Evolutionary conservation across 2,888 invertebrate genomes (phyloP).

Genomic region (Corbicula japonica): DNA sequence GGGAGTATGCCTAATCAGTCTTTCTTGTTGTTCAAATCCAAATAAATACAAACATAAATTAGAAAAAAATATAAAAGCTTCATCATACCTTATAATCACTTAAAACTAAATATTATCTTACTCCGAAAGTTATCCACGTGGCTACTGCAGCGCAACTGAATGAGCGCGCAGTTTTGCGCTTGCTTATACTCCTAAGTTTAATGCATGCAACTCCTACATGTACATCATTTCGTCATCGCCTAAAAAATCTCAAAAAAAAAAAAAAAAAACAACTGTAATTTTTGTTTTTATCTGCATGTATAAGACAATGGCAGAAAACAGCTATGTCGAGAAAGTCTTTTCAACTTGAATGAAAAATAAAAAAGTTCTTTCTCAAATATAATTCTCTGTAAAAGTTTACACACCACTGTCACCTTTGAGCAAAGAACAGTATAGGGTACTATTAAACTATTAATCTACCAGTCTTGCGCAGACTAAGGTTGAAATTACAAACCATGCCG

Average conservation of each 20-base stretch:
- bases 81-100: neutral
- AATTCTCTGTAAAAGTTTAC: neutral
- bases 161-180: neutral
- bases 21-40: too few relatives aligned
- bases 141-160: neutral
- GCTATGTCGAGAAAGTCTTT: neutral
- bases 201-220: neutral
- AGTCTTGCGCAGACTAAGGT: neutral
- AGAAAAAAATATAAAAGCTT: neutral
- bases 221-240: slow-evolving; percentile 11
- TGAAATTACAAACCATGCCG: neutral
- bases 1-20: too few relatives aligned
- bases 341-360: neutral
- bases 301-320: neutral
- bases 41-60: neutral
- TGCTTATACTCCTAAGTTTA: neutral
- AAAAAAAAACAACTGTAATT: neutral
- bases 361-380: neutral
- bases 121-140: neutral
- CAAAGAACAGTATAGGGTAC: neutral
- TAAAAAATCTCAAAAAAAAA: neutral
- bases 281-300: too few relatives aligned
- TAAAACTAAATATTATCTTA: neutral
- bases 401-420: neutral
- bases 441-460: neutral